Conservation (phyloP, 1,140 invertebrate species). For the Trichonephila clavata region DNA sequence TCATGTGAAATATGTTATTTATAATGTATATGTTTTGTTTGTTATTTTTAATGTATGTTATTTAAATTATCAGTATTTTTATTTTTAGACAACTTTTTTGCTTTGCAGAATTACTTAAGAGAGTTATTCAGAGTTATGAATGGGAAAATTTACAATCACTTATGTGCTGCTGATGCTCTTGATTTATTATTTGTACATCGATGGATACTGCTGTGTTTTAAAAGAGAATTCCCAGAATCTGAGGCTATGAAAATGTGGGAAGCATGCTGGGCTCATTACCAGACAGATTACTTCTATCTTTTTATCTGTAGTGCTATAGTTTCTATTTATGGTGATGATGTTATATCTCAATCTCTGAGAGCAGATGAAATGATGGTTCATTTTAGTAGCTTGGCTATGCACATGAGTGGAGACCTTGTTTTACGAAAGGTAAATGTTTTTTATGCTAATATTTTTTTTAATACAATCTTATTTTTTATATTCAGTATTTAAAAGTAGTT, state of each 20-base stretch:
- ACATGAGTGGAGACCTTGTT: constrained; percentile 96
- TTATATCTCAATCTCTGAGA: constrained; percentile 92
- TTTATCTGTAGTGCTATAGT: constrained; percentile 95
- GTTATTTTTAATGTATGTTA: neutral
- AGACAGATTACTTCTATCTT: constrained; percentile 95
- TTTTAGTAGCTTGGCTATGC: constrained; percentile 96
- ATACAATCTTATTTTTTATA: too few relatives aligned
- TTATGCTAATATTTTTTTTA: neutral
- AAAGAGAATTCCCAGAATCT: constrained; percentile 91
- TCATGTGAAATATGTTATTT: neutral
- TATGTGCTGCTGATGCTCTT: constrained; percentile 90
- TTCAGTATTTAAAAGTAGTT: too few relatives aligned
- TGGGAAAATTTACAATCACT: constrained; percentile 92
- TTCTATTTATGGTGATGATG: constrained; percentile 92
- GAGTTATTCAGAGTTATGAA: constrained; percentile 93
- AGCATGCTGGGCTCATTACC: constrained; percentile 95
- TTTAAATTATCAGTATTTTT: constrained; percentile 76
- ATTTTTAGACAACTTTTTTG: neutral
- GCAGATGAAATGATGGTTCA: constrained; percentile 96
- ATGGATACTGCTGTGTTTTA: constrained; percentile 95
- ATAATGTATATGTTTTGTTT: neutral
- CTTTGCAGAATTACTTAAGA: constrained; percentile 87
- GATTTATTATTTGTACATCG: constrained; percentile 95
- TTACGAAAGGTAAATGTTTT: constrained; percentile 86
- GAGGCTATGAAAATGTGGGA: constrained; percentile 95